A percentile compares a stretch with the other conserved stretches of the same genome.
phyloP scores from a whole-genome alignment of 2,888 invertebrate species.

The Nomada goodeniana region DNA sequence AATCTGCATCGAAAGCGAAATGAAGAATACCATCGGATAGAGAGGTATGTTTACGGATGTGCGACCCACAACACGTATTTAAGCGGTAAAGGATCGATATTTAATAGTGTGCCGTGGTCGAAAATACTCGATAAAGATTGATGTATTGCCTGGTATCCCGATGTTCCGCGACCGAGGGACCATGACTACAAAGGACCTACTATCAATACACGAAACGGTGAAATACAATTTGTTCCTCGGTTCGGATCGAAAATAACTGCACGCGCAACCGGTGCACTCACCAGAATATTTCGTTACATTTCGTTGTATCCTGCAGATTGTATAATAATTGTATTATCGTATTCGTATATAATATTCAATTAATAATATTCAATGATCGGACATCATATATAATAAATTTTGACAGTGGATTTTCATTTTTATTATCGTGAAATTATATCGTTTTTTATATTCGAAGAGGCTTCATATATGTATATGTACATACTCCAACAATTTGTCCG shows the following conservation, averaged over 20 bases:
- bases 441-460: too few species aligned
- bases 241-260: conserved; percentile 11
- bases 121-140: conserved; percentile 68
- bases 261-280: background rate
- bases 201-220: conserved; percentile 24
- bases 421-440: too few species aligned
- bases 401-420: too few species aligned
- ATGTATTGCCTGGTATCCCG: conserved; percentile 50
- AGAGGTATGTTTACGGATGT: conserved; percentile 18
- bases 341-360: too few species aligned
- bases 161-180: conserved; percentile 43
- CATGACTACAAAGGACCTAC: conserved; percentile 38
- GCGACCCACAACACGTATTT: conserved; percentile 32
- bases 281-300: too few species aligned
- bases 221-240: conserved; percentile 39
- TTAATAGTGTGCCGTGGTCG: conserved; percentile 60
- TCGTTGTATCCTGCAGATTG: too few species aligned
- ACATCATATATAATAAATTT: too few species aligned
- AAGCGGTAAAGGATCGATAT: conserved; percentile 52
- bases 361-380: too few species aligned
- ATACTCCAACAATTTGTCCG: too few species aligned
- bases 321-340: too few species aligned
- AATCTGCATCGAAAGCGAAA: too few species aligned
- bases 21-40: background rate
- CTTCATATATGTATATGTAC: too few species aligned